phyloP scores from a whole-genome alignment of 2,797 vertebrate species.

The Chromobotia macracanthus region DNA sequence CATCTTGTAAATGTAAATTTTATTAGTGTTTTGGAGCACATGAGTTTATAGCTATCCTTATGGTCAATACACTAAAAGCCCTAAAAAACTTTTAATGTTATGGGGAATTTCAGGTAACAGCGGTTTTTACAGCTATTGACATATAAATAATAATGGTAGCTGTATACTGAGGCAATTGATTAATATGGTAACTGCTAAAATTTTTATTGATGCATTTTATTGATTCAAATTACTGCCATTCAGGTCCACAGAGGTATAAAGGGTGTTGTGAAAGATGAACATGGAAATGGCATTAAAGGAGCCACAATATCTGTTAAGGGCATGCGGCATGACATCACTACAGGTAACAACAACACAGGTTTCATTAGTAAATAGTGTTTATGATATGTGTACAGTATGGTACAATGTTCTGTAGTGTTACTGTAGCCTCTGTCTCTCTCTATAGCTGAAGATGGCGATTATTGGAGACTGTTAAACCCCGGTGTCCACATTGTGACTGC shows the following conservation, averaged over 20 bases:
- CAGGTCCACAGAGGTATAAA: constrained; percentile 95
- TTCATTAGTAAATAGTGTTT: background rate
- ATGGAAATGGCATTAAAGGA: constrained; percentile 89
- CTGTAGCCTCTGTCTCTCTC: background rate
- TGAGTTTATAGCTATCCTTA: too few relatives aligned
- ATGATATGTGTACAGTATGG: background rate
- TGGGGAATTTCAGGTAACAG: too few relatives aligned
- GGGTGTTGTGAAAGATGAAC: constrained; percentile 85
- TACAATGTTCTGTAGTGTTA: background rate
- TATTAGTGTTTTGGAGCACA: too few relatives aligned
- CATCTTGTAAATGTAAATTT: too few relatives aligned
- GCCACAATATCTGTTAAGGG: constrained; percentile 87
- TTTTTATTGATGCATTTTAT: background rate
- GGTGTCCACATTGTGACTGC: constrained; percentile 86
- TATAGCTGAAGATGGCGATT: constrained; percentile 90
- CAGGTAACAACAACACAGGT: constrained; percentile 78
- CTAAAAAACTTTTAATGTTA: too few relatives aligned
- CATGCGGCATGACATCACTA: constrained; percentile 88
- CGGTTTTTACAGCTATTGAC: background rate
- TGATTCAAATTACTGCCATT: background rate
- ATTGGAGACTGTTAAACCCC: constrained; percentile 89
- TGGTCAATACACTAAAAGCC: too few relatives aligned
- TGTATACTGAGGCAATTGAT: background rate
- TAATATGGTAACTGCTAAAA: background rate
- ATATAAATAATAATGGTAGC: background rate